A percentile compares a stretch with the other conserved stretches of the same genome.
Conservation (phyloP, 2,797 vertebrate genomes). For the Margarornis squamiger region DNA sequence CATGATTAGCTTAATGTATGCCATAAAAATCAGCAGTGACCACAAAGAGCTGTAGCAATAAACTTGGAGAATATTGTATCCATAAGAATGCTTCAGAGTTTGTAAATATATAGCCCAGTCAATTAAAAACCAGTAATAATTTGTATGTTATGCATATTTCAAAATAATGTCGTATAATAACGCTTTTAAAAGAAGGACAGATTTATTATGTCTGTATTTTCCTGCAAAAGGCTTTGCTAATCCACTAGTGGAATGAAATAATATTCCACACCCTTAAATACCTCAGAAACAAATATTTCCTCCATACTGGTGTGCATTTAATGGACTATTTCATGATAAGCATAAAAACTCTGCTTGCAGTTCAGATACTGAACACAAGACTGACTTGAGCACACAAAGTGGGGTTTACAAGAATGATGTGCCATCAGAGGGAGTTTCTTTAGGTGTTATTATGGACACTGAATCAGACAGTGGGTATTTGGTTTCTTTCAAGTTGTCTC, state of each 20-base stretch:
- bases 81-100: not conserved
- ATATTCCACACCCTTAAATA: not conserved
- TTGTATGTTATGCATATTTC: not conserved
- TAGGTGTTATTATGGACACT: accelerated
- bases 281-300: not conserved
- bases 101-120: not conserved
- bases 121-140: not conserved
- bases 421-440: not conserved
- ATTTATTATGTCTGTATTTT: not conserved
- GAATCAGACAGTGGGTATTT: not conserved
- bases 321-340: not conserved
- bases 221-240: not conserved
- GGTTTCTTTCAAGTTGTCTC: not conserved
- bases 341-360: not conserved
- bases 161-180: not conserved
- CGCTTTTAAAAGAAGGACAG: not conserved
- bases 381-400: not conserved
- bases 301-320: not conserved
- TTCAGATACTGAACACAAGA: not conserved
- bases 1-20: not conserved
- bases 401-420: not conserved
- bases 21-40: not conserved
- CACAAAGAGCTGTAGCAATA: not conserved
- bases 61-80: not conserved
- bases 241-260: not conserved